phyloP scores from a whole-genome alignment of 2,113 vertebrate genomes.

The Carassius auratus region DNA sequence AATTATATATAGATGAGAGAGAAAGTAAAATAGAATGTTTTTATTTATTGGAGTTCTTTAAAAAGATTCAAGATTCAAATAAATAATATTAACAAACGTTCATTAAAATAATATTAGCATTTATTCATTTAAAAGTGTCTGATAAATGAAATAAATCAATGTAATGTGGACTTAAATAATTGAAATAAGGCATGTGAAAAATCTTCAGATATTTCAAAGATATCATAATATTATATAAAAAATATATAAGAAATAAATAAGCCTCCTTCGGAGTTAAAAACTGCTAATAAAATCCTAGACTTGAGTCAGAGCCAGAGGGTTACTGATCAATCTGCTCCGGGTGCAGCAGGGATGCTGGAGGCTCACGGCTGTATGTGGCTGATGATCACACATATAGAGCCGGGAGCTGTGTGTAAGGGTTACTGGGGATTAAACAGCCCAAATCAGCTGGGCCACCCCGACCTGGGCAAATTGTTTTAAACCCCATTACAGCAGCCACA shows the following conservation, averaged over 20 bases:
- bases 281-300: not conserved
- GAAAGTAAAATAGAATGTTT: not conserved
- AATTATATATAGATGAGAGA: not conserved
- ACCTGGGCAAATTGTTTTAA: constrained; percentile 77
- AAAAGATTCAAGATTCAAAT: not conserved
- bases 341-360: constrained; percentile 14
- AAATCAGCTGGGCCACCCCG: constrained; percentile 52
- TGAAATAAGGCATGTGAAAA: not conserved
- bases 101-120: too few relatives aligned
- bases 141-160: too few relatives aligned
- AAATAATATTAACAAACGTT: not conserved
- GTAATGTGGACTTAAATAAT: too few relatives aligned
- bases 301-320: not conserved
- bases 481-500: constrained; percentile 79
- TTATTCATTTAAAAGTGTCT: too few relatives aligned
- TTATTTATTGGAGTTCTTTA: not conserved
- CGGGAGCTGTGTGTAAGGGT: constrained; percentile 57
- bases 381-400: constrained; percentile 47
- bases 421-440: constrained; percentile 64
- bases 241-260: not conserved
- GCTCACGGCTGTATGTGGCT: constrained; percentile 53
- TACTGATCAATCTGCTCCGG: constrained; percentile 12
- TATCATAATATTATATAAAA: not conserved
- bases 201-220: not conserved
- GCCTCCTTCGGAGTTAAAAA: not conserved